phyloP scores from a whole-genome alignment of 2,797 vertebrate species.

The Xenentodon cancila region DNA sequence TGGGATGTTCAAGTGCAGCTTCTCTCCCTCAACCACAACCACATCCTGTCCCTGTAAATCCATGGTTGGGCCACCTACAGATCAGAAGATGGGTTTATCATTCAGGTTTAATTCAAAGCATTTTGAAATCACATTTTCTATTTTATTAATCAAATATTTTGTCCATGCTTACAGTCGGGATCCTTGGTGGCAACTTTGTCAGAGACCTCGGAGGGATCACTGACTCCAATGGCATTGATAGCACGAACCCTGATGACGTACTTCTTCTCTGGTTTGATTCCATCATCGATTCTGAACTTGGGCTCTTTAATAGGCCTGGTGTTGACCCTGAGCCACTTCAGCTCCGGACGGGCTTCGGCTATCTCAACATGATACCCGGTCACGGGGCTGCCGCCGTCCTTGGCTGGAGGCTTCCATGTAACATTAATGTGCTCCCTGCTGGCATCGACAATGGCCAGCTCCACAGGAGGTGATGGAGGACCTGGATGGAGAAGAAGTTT shows the following conservation, averaged over 20 bases:
- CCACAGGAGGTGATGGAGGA: constrained; percentile 91
- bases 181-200: constrained; percentile 97
- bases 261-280: constrained; percentile 95
- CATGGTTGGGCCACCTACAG: constrained; percentile 90
- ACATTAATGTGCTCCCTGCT: constrained; percentile 94
- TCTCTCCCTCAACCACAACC: constrained; percentile 93
- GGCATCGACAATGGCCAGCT: constrained; percentile 90
- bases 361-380: constrained; percentile 97
- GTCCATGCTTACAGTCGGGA: constrained; percentile 88
- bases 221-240: constrained; percentile 93
- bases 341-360: constrained; percentile 94
- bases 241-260: constrained; percentile 96
- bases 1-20: constrained; percentile 89
- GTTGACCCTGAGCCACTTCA: constrained; percentile 96
- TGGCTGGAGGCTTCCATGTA: constrained; percentile 93
- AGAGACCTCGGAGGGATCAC: constrained; percentile 94
- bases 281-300: constrained; percentile 92
- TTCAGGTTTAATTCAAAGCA: background rate
- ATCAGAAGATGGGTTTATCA: constrained; percentile 15
- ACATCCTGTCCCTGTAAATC: constrained; percentile 89
- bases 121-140: background rate
- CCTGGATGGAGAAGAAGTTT: constrained; percentile 71
- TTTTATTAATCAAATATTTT: background rate
- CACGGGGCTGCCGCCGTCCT: constrained; percentile 93
- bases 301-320: constrained; percentile 94